phyloP scores from a whole-genome alignment of 2,797 vertebrate species.

The Poecile montanus region DNA sequence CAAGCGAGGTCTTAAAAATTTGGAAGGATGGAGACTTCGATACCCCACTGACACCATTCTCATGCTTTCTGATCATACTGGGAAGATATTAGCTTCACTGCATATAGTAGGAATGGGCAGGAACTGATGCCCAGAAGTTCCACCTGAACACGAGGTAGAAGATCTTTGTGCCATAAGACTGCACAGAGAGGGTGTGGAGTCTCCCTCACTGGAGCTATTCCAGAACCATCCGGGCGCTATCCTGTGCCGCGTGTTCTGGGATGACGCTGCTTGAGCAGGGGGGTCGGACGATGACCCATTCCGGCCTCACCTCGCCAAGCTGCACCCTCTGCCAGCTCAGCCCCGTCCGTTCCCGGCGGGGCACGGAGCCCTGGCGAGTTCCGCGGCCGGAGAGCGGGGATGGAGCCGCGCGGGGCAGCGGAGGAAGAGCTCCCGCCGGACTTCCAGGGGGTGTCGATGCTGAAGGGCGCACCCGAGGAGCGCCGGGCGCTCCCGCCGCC shows the following conservation, averaged over 20 bases:
- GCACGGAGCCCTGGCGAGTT: not conserved
- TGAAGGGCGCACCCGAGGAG: not conserved
- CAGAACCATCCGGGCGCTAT: not conserved
- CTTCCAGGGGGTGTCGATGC: no score
- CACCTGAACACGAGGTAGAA: not conserved
- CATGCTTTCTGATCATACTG: not conserved
- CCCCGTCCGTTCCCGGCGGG: accelerated
- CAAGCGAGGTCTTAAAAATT: not conserved
- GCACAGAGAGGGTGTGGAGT: no score
- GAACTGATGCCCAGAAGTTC: not conserved
- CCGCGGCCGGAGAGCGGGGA: accelerated
- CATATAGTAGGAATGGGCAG: not conserved
- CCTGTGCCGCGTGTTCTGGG: not conserved
- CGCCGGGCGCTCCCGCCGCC: not conserved
- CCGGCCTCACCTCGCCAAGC: no score
- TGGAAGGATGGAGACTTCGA: not conserved
- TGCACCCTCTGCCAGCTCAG: no score
- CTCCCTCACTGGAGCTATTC: no score
- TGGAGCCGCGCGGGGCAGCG: accelerated
- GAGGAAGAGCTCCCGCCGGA: not conserved
- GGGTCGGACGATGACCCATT: not conserved
- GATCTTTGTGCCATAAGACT: not conserved
- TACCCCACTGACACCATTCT: not conserved
- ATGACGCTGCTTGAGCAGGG: not conserved
- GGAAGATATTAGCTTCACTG: not conserved